A percentile compares a stretch with the other conserved stretches of the same genome.
These are phyloP conservation scores for Paradoxurus hermaphroditus DNA, from an alignment of 2,113 vertebrate genomes.

Conservation along the genomic window DNA sequence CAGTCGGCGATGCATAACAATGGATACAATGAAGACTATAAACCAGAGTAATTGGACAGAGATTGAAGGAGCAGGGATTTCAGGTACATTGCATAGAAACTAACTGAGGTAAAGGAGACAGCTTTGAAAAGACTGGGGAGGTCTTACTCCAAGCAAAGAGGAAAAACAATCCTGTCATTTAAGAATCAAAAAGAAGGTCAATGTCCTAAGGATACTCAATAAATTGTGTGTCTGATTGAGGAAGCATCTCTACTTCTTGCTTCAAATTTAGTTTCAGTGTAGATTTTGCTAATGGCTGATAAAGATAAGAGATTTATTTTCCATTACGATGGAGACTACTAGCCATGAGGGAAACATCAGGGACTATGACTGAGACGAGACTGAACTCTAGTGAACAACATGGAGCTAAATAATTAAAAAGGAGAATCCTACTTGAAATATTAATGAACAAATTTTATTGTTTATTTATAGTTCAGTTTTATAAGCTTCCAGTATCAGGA, in stretches of 20 bases:
- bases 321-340: too few relatives aligned
- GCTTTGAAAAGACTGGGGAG: background rate
- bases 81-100: background rate
- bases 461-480: background rate
- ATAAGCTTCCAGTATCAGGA: background rate
- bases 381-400: background rate
- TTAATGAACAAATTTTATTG: background rate
- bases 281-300: background rate
- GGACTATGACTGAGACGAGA: background rate
- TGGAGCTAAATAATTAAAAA: background rate
- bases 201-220: background rate
- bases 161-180: background rate
- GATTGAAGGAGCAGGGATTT: background rate
- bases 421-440: background rate
- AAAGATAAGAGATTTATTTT: background rate
- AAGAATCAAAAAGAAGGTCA: background rate
- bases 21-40: background rate
- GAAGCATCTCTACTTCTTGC: background rate
- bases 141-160: background rate
- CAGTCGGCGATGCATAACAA: background rate
- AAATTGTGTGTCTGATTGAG: background rate
- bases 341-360: background rate
- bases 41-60: background rate
- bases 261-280: background rate
- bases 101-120: background rate